These are phyloP conservation scores for Polyommatus icarus DNA, from an alignment of 2,888 invertebrate genomes.

Conservation along the genomic window DNA sequence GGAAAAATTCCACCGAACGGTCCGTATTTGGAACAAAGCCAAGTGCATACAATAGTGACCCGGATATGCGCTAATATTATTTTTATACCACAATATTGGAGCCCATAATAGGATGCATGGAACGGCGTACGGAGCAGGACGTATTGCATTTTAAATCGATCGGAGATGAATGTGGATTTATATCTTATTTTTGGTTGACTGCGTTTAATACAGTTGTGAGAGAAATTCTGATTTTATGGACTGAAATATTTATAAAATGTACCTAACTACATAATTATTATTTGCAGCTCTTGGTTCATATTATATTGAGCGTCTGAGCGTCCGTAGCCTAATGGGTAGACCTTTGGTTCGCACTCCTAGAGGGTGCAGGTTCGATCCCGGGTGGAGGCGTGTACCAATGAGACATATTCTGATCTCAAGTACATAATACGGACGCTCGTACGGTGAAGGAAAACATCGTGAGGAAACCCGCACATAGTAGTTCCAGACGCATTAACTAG, in stretches of 20 bases:
- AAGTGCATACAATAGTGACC: conserved; percentile 36
- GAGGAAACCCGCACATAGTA: too few relatives aligned
- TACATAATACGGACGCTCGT: too few relatives aligned
- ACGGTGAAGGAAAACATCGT: too few relatives aligned
- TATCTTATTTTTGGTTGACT: conserved; percentile 19
- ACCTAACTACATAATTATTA: not conserved
- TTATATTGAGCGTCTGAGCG: too few relatives aligned
- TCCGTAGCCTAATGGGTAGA: too few relatives aligned
- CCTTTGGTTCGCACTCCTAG: too few relatives aligned
- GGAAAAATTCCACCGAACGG: not conserved
- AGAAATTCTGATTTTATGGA: not conserved
- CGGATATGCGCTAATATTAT: conserved; percentile 32
- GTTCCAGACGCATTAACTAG: too few relatives aligned
- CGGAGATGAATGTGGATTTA: conserved; percentile 13
- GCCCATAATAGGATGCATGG: conserved; percentile 23
- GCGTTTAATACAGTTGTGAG: conserved; percentile 9
- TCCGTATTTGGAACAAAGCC: conserved; percentile 37
- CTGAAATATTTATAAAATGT: not conserved
- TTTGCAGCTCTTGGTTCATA: too few relatives aligned
- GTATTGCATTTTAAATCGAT: conserved; percentile 16
- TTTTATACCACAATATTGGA: conserved; percentile 32
- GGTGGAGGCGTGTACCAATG: too few relatives aligned
- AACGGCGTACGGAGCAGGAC: not conserved
- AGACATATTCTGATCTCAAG: too few relatives aligned
- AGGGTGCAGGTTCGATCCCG: too few relatives aligned